Base-by-base conservation (phyloP, 2,888 invertebrate species). In the Temnothorax unifasciatus region DNA sequence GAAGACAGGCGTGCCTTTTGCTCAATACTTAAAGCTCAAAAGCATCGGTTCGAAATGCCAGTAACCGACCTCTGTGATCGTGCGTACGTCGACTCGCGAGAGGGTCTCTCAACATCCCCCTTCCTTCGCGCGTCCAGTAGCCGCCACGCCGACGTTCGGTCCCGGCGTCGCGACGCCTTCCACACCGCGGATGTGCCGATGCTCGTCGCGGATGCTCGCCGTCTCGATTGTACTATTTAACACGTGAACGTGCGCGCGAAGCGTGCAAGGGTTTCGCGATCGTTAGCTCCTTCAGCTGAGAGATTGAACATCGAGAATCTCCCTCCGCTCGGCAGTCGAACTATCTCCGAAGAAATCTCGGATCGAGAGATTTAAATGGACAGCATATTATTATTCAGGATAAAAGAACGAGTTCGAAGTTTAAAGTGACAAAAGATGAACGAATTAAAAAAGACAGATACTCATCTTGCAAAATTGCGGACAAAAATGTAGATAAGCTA, bases 1-100 rank as follows among this genome's bases (percentile, higher is more conserved):
- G 38, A 79, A 85, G 76, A 83, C 64, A 73, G 64, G 83, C 79
- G 88, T 87, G 89, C 86, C 88, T 89, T 68, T 89, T 79, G 86
- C 76, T 82, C 73, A 82, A 82, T 82, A 47, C 73, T 68, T 81
- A 71, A 76, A 73, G 74, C 84, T 69, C 61, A 81, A 76, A 54
- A 69, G 63, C 50, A 52, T 79, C 63, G 61, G 71, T 82, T 57
- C 41, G 66, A 64, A 63, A 63, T 76, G 66, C 50, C 76, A 47
- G 66, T 25, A 54, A 68, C 68, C 77, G 63, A 64, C 21, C n/a
- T 66, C 83, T 79, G 83, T 83, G 83, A 79, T 83, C 61, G 66
- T 68, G 57, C 57, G 21, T 68, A 69, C 57, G 71, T 71, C 77
- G 69, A 77, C 44, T 77, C 29, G 69, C 54, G 75, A 50, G 50